A percentile compares a stretch with the other conserved stretches of the same genome.
Evolutionary conservation across 2,888 invertebrate species (phyloP).

Genomic region (Schizaphis graminum): DNA sequence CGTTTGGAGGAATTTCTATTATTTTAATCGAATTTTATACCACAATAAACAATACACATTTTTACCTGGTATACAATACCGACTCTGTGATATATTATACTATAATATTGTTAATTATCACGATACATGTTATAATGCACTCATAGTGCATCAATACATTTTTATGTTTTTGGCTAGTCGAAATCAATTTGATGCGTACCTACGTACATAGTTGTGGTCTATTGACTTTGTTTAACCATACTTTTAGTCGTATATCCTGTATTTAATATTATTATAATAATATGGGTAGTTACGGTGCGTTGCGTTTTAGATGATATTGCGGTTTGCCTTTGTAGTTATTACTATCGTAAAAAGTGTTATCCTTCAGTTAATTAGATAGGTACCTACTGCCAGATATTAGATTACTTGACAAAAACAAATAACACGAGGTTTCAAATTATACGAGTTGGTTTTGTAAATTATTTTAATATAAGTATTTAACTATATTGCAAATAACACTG

Average conservation of each 20-base stretch:
- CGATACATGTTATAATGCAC: neutral
- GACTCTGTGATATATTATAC: neutral
- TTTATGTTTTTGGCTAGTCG: neutral
- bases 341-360: neutral
- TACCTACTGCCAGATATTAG: neutral
- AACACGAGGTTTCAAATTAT: neutral
- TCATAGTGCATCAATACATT: neutral
- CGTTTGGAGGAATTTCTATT: neutral
- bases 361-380: neutral
- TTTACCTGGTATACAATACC: neutral
- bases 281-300: neutral
- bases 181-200: neutral
- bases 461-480: neutral
- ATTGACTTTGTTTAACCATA: neutral
- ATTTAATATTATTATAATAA: neutral
- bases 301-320: constrained; percentile 2
- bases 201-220: neutral
- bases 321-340: neutral
- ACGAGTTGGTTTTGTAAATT: neutral
- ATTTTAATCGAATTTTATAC: neutral
- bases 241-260: neutral
- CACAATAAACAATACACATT: neutral
- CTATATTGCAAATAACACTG: neutral
- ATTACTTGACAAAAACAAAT: neutral
- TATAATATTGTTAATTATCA: neutral